phyloP scores from a whole-genome alignment of 2,888 invertebrate genomes.

The Pimpla rufipes region DNA sequence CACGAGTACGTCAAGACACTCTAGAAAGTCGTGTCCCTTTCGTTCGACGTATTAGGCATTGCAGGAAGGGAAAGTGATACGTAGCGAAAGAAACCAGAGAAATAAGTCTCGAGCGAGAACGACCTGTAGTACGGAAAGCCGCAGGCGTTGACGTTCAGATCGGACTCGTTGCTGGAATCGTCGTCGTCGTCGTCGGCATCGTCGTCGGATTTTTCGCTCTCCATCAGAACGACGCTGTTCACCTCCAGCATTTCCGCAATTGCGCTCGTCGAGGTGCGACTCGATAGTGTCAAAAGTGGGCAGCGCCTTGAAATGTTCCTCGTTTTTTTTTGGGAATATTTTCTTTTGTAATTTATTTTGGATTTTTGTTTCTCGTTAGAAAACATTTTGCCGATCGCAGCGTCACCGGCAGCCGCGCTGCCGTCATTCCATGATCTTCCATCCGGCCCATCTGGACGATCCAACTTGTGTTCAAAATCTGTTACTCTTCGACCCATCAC shows the following conservation, averaged over 20 bases:
- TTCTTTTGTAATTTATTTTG: background rate
- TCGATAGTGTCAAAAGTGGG: constrained; percentile 53
- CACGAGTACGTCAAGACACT: background rate
- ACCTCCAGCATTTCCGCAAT: constrained; percentile 20
- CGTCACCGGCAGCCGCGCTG: constrained; percentile 69
- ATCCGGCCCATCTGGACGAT: constrained; percentile 71
- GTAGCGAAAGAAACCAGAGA: constrained; percentile 1
- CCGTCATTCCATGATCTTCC: constrained; percentile 52
- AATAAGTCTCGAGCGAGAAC: constrained; percentile 17
- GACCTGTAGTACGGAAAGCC: constrained; percentile 77
- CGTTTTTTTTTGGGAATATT: constrained; percentile 9
- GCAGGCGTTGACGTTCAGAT: constrained; percentile 62
- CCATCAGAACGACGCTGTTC: background rate
- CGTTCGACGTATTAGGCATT: constrained; percentile 21
- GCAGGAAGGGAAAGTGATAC: constrained; percentile 44
- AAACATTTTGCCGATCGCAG: constrained; percentile 45
- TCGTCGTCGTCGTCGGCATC: constrained; percentile 9
- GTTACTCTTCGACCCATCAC: background rate
- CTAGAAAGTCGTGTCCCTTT: constrained; percentile 21
- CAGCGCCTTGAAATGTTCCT: constrained; percentile 44
- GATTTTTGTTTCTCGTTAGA: constrained; percentile 5
- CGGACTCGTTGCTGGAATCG: constrained; percentile 32
- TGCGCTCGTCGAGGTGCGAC: constrained; percentile 22
- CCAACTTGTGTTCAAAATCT: constrained; percentile 2
- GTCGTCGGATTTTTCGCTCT: constrained; percentile 14